Evolutionary conservation across 2,888 invertebrate genomes (phyloP), one percentile per base, ranked within the genome.

Genomic region (Apomyelois bistriatella): DNA sequence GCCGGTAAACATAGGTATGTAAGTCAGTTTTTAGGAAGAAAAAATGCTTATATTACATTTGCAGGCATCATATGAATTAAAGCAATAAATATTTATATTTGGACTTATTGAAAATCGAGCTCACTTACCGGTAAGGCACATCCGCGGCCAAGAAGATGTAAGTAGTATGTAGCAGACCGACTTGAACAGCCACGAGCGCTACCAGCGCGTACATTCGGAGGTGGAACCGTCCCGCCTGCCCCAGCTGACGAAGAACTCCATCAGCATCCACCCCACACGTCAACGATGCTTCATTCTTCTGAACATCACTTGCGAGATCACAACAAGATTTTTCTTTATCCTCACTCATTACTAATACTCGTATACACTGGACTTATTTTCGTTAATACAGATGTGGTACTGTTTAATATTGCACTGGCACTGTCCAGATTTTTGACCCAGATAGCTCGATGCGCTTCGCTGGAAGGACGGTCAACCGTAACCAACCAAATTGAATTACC

Each of bases 141-240:
- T 89, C 82, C 1, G 86, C 92, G 0, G 92, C 91, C 1, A 92
- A 84, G 78, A 93, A 93, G 58, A 92, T 90, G 70, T 92, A 93
- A 1, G 90, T 91, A 58, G 92, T 84, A 59, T 91, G 91, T 63
- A 91, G 87, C 62, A 91, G 61, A 8, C 92, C 91, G 1, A 92
- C 89, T 64, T 92, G 89, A 46, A 90, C 68, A 2, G 91, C 85
- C 0, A 84, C 90, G 55, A 92, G 65, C 48, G 82, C 81, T 42
- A 74, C 72, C 72, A 85, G 58, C 59, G 58, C 68, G 58, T 78
- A 79, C 57, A 74, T 64, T 16, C 68, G 61, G 59, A 70, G 51
- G 60, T 86, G 86, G 73, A 82, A 87, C 48, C 72, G 66, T 1
- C 85, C 82, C n/a, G 74, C 70, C 60, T 75, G 78, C 0, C 87